These are phyloP conservation scores for Leptinotarsa peninsularis DNA, from an alignment of 2,888 invertebrate genomes.

Conservation along the genomic window DNA sequence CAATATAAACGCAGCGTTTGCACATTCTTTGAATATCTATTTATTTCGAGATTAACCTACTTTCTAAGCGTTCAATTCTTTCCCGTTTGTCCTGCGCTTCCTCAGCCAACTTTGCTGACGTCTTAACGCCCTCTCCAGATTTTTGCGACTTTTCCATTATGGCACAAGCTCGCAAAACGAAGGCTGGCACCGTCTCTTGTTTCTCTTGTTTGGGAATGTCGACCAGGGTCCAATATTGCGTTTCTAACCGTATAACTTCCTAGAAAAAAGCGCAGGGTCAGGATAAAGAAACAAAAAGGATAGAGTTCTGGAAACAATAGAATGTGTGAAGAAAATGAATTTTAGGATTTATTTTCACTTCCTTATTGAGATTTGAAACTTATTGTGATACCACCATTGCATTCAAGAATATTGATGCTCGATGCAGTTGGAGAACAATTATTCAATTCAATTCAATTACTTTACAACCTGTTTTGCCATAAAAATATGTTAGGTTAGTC, in stretches of 20 bases:
- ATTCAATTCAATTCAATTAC: too few relatives aligned
- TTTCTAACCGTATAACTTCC: constrained; percentile 92
- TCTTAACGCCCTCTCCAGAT: constrained; percentile 89
- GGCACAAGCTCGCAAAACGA: constrained; percentile 89
- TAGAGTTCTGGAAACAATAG: background rate
- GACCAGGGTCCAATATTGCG: constrained; percentile 93
- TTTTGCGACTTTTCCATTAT: constrained; percentile 94
- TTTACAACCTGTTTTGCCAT: too few relatives aligned
- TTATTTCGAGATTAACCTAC: constrained; percentile 67
- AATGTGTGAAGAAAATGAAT: background rate
- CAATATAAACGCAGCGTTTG: background rate
- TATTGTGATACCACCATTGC: too few relatives aligned
- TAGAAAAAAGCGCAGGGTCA: constrained; percentile 63
- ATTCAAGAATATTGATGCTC: too few relatives aligned
- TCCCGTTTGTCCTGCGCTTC: constrained; percentile 88
- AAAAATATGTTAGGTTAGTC: too few relatives aligned
- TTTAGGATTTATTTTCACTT: too few relatives aligned
- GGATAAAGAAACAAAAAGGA: background rate
- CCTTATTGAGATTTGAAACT: background rate
- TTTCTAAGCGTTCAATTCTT: constrained; percentile 87
- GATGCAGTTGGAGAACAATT: too few relatives aligned
- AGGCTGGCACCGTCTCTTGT: constrained; percentile 92
- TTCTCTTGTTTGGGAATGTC: constrained; percentile 95
- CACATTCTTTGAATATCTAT: constrained; percentile 5
- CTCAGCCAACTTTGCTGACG: constrained; percentile 84